These are phyloP conservation scores for Urosaurus nigricauda DNA, from an alignment of 2,797 vertebrate genomes.

Conservation along the genomic window DNA sequence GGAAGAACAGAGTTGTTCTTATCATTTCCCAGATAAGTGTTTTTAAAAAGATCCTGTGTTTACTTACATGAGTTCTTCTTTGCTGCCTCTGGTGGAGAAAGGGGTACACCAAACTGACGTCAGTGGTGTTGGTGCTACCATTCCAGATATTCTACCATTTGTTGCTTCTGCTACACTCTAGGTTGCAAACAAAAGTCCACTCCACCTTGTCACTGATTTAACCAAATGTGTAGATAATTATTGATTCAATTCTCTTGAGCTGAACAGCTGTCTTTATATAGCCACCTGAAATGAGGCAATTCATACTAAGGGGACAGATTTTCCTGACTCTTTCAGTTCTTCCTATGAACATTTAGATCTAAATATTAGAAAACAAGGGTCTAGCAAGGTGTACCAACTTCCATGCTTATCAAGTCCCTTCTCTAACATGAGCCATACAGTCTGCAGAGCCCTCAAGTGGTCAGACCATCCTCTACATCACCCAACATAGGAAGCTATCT, in stretches of 20 bases:
- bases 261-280: neutral
- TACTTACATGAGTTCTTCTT: neutral
- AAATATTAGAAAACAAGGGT: neutral
- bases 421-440: neutral
- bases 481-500: neutral
- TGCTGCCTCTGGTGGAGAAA: neutral
- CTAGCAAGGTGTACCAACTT: neutral
- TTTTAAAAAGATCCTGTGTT: neutral
- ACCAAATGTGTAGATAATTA: neutral
- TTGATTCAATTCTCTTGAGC: neutral
- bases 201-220: neutral
- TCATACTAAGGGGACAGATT: neutral
- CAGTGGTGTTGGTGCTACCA: neutral
- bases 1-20: neutral
- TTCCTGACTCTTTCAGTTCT: neutral
- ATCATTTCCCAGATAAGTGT: neutral
- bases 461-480: neutral
- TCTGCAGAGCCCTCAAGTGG: neutral
- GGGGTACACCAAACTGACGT: neutral
- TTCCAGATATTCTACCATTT: neutral
- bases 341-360: neutral
- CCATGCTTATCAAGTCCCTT: neutral
- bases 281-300: neutral
- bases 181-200: neutral
- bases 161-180: neutral